A percentile compares a stretch with the other conserved stretches of the same genome.
These are phyloP conservation scores for Conger conger DNA, from an alignment of 2,113 vertebrate genomes.

Conservation along the genomic window DNA sequence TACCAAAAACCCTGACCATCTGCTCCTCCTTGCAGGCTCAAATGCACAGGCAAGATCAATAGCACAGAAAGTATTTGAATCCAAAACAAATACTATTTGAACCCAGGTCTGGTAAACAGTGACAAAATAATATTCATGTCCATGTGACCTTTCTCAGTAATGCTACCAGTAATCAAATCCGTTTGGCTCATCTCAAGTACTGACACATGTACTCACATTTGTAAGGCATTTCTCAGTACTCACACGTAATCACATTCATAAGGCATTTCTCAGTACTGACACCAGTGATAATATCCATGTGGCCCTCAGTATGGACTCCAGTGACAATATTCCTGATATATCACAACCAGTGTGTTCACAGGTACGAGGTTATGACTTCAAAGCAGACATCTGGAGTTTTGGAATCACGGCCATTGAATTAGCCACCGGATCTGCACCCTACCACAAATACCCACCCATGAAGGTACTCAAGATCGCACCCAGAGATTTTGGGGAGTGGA, in stretches of 20 bases:
- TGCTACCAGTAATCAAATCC: background rate
- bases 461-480: constrained; percentile 73
- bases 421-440: constrained; percentile 93
- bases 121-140: too few species aligned
- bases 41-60: too few species aligned
- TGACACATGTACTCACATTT: background rate
- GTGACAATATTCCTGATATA: constrained; percentile 19
- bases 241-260: background rate
- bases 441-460: constrained; percentile 98
- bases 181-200: background rate
- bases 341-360: constrained; percentile 46
- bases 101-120: too few species aligned
- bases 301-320: background rate
- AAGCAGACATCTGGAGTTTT: constrained; percentile 99
- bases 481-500: too few species aligned
- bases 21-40: too few species aligned
- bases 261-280: background rate
- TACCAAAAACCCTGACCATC: too few species aligned
- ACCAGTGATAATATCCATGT: background rate
- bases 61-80: too few species aligned
- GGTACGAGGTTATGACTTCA: constrained; percentile 99
- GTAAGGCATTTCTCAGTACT: background rate
- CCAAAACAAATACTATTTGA: too few species aligned
- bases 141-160: background rate
- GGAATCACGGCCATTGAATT: constrained; percentile 97